Conservation (phyloP, 2,797 vertebrate genomes). For the Anguilla obscura region DNA sequence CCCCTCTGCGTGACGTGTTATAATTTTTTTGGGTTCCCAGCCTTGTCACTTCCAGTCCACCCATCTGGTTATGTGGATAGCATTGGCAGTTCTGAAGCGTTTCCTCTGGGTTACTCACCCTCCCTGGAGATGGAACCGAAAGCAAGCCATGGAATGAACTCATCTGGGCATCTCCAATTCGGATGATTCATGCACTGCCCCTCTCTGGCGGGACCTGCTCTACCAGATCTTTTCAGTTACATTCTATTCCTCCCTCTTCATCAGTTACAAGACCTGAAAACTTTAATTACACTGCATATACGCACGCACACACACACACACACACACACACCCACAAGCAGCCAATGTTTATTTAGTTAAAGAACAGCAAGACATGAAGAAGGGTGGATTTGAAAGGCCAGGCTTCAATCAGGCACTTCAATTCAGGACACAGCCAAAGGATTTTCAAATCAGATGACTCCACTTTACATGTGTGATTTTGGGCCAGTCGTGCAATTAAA, state of each 20-base stretch:
- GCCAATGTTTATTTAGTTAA: not conserved
- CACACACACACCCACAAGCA: not conserved
- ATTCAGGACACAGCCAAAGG: too few relatives aligned
- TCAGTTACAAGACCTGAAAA: not conserved
- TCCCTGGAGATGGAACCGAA: slow-evolving; percentile 69
- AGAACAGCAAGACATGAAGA: not conserved
- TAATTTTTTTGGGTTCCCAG: slow-evolving; percentile 14
- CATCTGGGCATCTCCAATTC: slow-evolving; percentile 65
- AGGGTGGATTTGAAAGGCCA: not conserved
- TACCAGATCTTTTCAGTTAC: slow-evolving; percentile 65
- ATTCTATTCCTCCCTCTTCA: slow-evolving; percentile 58
- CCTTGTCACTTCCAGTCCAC: slow-evolving; percentile 67
- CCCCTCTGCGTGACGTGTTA: not conserved
- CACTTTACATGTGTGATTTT: not conserved
- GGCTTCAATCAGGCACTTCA: not conserved
- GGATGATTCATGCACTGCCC: slow-evolving; percentile 71
- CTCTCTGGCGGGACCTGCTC: slow-evolving; percentile 51
- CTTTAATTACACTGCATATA: not conserved
- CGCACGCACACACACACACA: too few relatives aligned
- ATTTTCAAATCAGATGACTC: slow-evolving; percentile 6
- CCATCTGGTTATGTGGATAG: slow-evolving; percentile 74
- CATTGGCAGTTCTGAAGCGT: slow-evolving; percentile 70
- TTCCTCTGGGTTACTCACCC: slow-evolving; percentile 76
- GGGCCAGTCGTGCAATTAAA: not conserved
- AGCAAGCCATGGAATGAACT: slow-evolving; percentile 71